Evolutionary conservation across 2,888 invertebrate genomes (phyloP), one percentile per base, ranked within the genome.

Genomic region (Meliscaeva auricollis): DNA sequence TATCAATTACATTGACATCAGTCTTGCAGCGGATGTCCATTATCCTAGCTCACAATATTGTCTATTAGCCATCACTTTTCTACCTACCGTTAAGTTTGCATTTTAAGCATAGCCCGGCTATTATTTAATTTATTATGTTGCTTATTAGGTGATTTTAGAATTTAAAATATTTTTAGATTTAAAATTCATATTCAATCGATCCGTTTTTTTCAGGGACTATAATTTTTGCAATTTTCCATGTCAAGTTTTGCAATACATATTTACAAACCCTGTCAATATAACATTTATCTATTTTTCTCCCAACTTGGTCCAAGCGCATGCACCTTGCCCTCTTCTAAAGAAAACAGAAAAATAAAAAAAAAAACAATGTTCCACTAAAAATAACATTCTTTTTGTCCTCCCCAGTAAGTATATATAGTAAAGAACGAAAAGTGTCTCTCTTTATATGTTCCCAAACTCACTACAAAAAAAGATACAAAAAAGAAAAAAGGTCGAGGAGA

Each of bases 271-370:
- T 15, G 26, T 3, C 15, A 30, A 32, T 46, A 56, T 17, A 46
- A 35, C 20, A 50, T 54, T 48, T 32, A 8, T 6, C 1, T 9
- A 30, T 9, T 58, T 64, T 56, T 60, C 74, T 64, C 69, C 41
- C 73, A 58, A 58, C 0, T 3, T 38, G n/a, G 7, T 17, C 13
- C 50, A 60, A 79, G 83, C 83, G 83, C 83, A 84, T 84, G 83
- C 83, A 84, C 79, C 74, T 79, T 84, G 32, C 74, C 68, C 32
- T 69, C 32, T 56, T 26, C 13, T 17, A 35, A 20, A 9, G 41
- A 32, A 44, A 75, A 64, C 35, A 48, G 17, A 56, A 56, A 35
- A 35, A 30, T 1, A 50, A 11, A 5, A 38, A 20, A 22, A 41
- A 62, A 26, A 46, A 4, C 41, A 44, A n/a, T n/a, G n/a, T 22